These are phyloP conservation scores for Lissocephala sabroskyi DNA, from an alignment of 2,888 invertebrate species.

Conservation along the genomic window DNA sequence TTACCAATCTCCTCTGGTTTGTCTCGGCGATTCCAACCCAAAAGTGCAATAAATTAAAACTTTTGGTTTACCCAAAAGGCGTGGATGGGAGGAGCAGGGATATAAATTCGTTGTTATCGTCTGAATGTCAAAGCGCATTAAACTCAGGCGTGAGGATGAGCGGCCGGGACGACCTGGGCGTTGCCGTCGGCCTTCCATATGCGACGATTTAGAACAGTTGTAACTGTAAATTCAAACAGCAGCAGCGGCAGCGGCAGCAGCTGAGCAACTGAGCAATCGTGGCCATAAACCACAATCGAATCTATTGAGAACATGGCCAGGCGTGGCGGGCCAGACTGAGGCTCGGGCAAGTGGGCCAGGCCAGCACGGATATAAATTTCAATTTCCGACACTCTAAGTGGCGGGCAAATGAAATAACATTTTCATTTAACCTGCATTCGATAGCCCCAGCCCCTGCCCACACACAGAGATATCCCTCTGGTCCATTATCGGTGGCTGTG, in stretches of 20 bases:
- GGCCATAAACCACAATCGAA: constrained; percentile 21
- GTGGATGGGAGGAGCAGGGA: background rate
- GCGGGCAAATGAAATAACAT: constrained; percentile 64
- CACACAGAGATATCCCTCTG: constrained; percentile 11
- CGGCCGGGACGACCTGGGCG: background rate
- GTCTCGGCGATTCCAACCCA: too few relatives aligned
- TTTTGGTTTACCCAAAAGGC: constrained; percentile 9
- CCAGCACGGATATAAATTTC: constrained; percentile 66
- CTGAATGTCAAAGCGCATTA: constrained; percentile 59
- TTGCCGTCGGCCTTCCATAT: constrained; percentile 11
- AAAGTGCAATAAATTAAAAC: constrained; percentile 14
- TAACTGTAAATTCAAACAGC: constrained; percentile 27
- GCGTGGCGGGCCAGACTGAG: too few relatives aligned
- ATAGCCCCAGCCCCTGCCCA: constrained; percentile 35
- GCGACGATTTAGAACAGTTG: constrained; percentile 25
- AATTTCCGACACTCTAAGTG: constrained; percentile 67
- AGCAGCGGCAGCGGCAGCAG: constrained; percentile 9
- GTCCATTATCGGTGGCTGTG: background rate
- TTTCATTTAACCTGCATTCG: constrained; percentile 66
- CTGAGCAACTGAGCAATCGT: constrained; percentile 22
- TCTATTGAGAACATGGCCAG: background rate
- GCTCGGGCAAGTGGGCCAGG: constrained; percentile 13
- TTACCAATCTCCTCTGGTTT: too few relatives aligned
- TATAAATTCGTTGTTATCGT: constrained; percentile 55
- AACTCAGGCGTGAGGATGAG: constrained; percentile 26